Conservation (phyloP, 1,140 invertebrate genomes). For the Euwallacea fornicatus region DNA sequence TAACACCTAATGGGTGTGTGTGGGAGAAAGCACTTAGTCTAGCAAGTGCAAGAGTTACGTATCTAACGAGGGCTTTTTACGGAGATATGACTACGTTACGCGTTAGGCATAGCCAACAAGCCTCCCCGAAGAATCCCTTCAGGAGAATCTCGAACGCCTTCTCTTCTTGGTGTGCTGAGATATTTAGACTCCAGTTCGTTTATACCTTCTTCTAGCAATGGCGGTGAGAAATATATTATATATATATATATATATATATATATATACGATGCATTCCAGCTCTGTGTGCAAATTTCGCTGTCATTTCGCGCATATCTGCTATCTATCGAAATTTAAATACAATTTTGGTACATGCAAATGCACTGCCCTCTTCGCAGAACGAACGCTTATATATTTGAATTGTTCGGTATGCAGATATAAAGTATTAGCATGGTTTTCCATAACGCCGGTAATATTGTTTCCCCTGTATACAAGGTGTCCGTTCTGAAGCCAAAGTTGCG, state of each 20-base stretch:
- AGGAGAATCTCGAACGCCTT: too few species aligned
- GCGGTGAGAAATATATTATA: constrained; percentile 22
- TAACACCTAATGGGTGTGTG: too few species aligned
- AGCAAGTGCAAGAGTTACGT: too few species aligned
- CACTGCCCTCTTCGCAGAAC: constrained; percentile 29
- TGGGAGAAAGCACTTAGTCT: too few species aligned
- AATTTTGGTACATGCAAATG: constrained; percentile 46
- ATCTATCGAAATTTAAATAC: constrained; percentile 46
- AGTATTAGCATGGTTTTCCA: constrained; percentile 43
- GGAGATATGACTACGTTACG: too few species aligned
- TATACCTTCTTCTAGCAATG: constrained; percentile 36
- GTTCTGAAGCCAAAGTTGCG: too few species aligned
- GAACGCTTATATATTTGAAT: constrained; percentile 40
- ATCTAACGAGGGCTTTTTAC: too few species aligned
- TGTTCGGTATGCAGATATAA: constrained; percentile 42
- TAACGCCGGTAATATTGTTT: constrained; percentile 43
- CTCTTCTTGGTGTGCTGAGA: too few species aligned
- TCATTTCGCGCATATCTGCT: constrained; percentile 39
- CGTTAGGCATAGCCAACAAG: too few species aligned
- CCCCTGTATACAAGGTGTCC: not conserved
- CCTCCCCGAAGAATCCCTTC: too few species aligned
- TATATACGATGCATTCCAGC: constrained; percentile 32
- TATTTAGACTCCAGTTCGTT: constrained; percentile 17
- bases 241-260: too few species aligned
- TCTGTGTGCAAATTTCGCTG: constrained; percentile 46